Conservation (phyloP, 2,113 vertebrate species). For the Etia nguti region DNA sequence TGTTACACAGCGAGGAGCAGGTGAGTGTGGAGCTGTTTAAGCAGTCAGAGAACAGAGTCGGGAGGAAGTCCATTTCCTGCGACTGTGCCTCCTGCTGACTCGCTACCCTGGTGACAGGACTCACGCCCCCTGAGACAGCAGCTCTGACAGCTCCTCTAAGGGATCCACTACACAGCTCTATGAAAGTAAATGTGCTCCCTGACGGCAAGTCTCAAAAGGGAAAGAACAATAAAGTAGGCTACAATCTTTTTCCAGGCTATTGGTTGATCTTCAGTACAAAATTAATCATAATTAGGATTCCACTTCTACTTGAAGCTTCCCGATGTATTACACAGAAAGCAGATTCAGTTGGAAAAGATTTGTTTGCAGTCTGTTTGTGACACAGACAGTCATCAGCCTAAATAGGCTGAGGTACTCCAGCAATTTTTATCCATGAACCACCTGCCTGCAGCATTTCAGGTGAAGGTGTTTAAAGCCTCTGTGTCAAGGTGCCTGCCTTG, state of each 20-base stretch:
- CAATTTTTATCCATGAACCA: conserved; percentile 10
- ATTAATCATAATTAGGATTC: conserved; percentile 45
- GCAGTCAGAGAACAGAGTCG: conserved; percentile 13
- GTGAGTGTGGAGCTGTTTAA: conserved; percentile 29
- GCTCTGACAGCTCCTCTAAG: conserved; percentile 57
- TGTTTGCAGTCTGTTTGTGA: conserved; percentile 6
- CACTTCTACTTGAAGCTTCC: conserved; percentile 9
- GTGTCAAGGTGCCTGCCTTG: conserved; percentile 17
- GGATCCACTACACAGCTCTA: conserved; percentile 18
- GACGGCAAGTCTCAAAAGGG: conserved; percentile 4
- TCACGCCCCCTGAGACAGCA: conserved; percentile 13
- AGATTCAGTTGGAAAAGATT: conserved; percentile 22
- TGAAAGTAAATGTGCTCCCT: conserved; percentile 44
- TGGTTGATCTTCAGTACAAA: conserved; percentile 44
- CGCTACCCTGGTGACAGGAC: conserved; percentile 40
- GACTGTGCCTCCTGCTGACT: conserved; percentile 22
- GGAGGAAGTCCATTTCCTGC: conserved; percentile 11
- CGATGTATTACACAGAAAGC: not conserved
- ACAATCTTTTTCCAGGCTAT: conserved; percentile 42
- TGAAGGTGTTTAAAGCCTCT: conserved; percentile 18
- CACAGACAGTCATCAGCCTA: not conserved
- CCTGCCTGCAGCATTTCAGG: conserved; percentile 17
- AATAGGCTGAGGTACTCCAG: not conserved
- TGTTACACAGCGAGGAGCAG: not conserved
- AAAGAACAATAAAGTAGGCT: conserved; percentile 37